phyloP scores from a whole-genome alignment of 2,113 vertebrate species.

The Clarias batrachus region DNA sequence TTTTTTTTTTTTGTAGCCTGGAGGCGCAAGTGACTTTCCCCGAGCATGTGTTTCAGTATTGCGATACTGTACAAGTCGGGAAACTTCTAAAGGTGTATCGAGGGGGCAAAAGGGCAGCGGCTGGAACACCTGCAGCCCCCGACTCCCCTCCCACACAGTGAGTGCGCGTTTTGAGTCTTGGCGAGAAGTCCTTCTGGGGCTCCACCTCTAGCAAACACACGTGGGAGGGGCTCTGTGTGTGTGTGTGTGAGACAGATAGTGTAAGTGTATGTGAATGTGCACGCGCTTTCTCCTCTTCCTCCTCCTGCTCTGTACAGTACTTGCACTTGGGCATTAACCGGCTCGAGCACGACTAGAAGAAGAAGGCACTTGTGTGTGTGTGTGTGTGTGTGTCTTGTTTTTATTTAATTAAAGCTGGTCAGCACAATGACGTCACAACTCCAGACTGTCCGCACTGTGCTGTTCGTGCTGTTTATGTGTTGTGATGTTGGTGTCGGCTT shows the following conservation, averaged over 20 bases:
- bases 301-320: not conserved
- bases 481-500: slow-evolving; percentile 13
- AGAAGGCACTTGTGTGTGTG: not conserved
- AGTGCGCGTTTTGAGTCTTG: not conserved
- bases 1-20: not conserved
- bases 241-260: not conserved
- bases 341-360: not conserved
- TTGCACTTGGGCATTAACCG: slow-evolving; percentile 14
- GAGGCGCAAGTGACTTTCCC: not conserved
- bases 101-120: not conserved
- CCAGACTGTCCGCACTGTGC: not conserved
- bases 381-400: not conserved
- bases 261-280: not conserved
- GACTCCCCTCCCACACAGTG: not conserved
- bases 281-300: not conserved
- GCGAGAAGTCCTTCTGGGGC: not conserved
- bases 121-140: not conserved
- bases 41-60: not conserved
- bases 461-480: not conserved
- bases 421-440: slow-evolving; percentile 20
- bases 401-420: not conserved
- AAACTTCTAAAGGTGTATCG: not conserved
- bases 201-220: not conserved
- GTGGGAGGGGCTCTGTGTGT: not conserved
- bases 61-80: not conserved